These are phyloP conservation scores for Mionectes macconnelli DNA, from an alignment of 2,113 vertebrate genomes.

Conservation along the genomic window DNA sequence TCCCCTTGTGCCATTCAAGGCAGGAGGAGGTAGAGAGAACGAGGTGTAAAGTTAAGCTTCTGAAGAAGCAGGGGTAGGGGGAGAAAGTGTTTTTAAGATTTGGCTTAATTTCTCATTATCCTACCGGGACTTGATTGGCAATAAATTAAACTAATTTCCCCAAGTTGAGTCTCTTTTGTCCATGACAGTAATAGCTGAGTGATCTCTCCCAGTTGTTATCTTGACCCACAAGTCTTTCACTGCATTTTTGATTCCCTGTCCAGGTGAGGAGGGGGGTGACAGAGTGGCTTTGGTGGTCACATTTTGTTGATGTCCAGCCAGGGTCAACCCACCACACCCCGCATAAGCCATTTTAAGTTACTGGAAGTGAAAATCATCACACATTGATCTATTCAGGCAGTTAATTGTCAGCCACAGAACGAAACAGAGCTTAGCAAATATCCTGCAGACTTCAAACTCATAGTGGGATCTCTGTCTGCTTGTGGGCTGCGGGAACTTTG, in stretches of 20 bases:
- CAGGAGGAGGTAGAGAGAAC: neutral
- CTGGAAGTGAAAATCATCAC: neutral
- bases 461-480: neutral
- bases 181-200: neutral
- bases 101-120: neutral
- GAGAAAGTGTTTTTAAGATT: neutral
- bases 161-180: neutral
- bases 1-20: neutral
- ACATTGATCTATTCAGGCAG: neutral
- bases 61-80: neutral
- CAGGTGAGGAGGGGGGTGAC: neutral
- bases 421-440: neutral
- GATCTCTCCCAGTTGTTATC: neutral
- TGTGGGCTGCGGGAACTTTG: neutral
- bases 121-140: neutral
- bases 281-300: neutral
- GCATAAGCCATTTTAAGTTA: neutral
- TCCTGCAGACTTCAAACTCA: neutral
- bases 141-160: neutral
- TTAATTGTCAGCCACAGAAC: neutral
- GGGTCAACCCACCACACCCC: neutral
- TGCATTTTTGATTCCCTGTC: neutral
- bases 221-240: rapidly evolving
- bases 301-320: neutral
- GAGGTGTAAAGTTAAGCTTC: neutral